These are phyloP conservation scores for Orthonychiurus folsomi DNA, from an alignment of 2,888 invertebrate species.

Conservation along the genomic window DNA sequence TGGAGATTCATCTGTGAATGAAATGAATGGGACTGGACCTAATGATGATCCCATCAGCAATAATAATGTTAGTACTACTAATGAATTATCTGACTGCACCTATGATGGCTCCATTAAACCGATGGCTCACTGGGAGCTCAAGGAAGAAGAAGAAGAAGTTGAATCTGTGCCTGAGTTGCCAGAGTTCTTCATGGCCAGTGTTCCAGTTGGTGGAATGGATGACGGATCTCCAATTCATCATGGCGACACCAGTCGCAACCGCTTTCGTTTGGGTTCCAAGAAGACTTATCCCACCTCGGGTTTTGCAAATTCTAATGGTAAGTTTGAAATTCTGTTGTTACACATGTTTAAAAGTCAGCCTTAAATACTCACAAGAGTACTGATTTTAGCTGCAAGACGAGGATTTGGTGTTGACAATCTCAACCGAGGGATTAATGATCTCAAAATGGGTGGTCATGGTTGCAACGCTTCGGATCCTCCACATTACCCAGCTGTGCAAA, in stretches of 20 bases:
- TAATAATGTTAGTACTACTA: conserved; percentile 46
- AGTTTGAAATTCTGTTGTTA: not conserved
- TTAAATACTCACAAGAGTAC: too few species aligned
- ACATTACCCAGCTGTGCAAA: conserved; percentile 9
- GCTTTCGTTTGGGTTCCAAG: conserved; percentile 40
- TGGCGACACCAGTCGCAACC: conserved; percentile 44
- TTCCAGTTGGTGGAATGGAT: conserved; percentile 30
- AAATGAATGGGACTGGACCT: conserved; percentile 40
- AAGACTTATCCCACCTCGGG: not conserved
- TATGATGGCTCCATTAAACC: conserved; percentile 30
- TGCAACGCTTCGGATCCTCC: not conserved
- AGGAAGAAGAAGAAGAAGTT: conserved; percentile 42
- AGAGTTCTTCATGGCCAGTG: conserved; percentile 27
- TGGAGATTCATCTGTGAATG: conserved; percentile 33
- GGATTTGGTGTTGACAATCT: conserved; percentile 49
- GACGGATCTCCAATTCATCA: conserved; percentile 22
- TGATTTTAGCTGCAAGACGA: conserved; percentile 28
- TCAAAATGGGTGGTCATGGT: conserved; percentile 56
- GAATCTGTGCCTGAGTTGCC: conserved; percentile 38
- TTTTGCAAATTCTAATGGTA: not conserved
- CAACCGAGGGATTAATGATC: conserved; percentile 60
- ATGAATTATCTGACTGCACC: conserved; percentile 41
- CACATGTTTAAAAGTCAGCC: not conserved
- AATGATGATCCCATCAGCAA: conserved; percentile 50
- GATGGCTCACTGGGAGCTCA: conserved; percentile 38